A percentile compares a stretch with the other conserved stretches of the same genome.
Conservation (phyloP, 2,797 vertebrate species). For the Lacerta bilineata region DNA sequence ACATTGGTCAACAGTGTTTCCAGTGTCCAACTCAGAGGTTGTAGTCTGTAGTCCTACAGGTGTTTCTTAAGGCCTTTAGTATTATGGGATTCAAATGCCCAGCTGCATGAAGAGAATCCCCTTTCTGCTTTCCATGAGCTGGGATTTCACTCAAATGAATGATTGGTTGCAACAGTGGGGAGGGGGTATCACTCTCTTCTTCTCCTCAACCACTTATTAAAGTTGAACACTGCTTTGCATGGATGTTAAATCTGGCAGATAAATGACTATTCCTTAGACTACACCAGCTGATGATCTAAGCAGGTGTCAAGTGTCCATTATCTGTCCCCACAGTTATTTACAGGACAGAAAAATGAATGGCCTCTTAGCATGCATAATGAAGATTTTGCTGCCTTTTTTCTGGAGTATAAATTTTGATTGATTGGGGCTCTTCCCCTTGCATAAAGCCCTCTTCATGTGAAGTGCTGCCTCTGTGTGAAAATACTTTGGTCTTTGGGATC, state of each 20-base stretch:
- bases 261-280: slow-evolving; percentile 7
- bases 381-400: slow-evolving; percentile 19
- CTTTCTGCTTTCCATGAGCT: neutral
- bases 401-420: slow-evolving; percentile 3
- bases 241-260: slow-evolving; percentile 25
- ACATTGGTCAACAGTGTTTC: neutral
- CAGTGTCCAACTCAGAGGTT: neutral
- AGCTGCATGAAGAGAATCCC: neutral
- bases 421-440: neutral
- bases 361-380: slow-evolving; percentile 16
- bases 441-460: slow-evolving; percentile 5
- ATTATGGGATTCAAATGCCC: neutral
- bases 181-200: neutral
- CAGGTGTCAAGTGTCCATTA: slow-evolving; percentile 12
- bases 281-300: slow-evolving; percentile 19
- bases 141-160: slow-evolving; percentile 17
- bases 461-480: slow-evolving; percentile 26
- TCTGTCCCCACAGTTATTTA: slow-evolving; percentile 37
- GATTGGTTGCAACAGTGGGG: neutral
- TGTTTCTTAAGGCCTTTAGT: neutral
- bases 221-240: slow-evolving; percentile 3
- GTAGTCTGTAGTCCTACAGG: no score
- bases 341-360: slow-evolving; percentile 36
- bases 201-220: slow-evolving; percentile 11
- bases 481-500: slow-evolving; percentile 3